Conservation (phyloP, 2,113 vertebrate species). For the Centrocercus urophasianus region DNA sequence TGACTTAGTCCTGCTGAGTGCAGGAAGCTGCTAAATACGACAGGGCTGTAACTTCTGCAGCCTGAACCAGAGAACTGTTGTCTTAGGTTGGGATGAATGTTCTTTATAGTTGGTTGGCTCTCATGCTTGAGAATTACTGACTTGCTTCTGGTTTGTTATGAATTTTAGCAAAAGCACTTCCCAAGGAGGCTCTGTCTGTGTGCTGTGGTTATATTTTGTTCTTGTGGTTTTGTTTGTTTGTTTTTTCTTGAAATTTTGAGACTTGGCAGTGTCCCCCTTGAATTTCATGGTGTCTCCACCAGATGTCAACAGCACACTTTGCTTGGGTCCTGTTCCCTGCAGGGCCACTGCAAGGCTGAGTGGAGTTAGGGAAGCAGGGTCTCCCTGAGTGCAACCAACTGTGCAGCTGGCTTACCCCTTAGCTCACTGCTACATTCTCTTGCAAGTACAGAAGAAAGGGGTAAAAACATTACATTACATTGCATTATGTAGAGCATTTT, state of each 20-base stretch:
- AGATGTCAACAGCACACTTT: slow-evolving; percentile 62
- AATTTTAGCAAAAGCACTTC: not conserved
- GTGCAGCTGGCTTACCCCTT: not conserved
- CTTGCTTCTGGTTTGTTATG: accelerated
- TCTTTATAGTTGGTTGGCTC: not conserved
- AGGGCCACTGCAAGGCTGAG: accelerated
- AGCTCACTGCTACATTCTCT: not conserved
- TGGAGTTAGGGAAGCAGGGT: not conserved
- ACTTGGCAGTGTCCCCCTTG: not conserved
- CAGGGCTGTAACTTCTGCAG: not conserved
- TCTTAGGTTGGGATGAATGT: not conserved
- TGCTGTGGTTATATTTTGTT: not conserved
- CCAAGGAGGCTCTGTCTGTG: not conserved
- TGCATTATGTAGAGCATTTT: not conserved
- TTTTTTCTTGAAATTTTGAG: not conserved
- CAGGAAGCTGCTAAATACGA: not conserved
- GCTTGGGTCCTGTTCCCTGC: not conserved
- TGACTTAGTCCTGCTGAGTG: not conserved
- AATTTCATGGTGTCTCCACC: slow-evolving; percentile 34
- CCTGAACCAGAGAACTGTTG: accelerated
- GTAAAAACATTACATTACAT: not conserved
- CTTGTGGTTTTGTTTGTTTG: not conserved
- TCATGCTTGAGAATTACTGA: not conserved
- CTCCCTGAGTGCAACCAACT: not conserved
- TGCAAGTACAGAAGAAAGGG: not conserved